Evolutionary conservation across 35 echinoderm and acorn worm species (phyloP).

Genomic region (Strongylocentrotus purpuratus): DNA sequence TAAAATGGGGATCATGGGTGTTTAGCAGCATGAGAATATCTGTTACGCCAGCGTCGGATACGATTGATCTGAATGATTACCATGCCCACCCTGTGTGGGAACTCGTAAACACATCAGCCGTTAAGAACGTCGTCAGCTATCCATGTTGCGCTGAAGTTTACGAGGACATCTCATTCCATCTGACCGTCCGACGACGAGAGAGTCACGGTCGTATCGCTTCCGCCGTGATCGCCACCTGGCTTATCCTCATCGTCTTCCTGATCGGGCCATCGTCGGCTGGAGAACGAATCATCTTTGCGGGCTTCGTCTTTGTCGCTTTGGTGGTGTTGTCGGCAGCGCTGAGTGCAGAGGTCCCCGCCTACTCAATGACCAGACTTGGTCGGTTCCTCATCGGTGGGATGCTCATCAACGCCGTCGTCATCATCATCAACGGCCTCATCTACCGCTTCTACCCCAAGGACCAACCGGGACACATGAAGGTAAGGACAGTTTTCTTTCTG

Average conservation of each 20-base stretch:
- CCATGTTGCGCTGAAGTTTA: not conserved
- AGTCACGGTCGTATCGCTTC: not conserved
- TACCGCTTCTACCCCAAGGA: slow-evolving; percentile 17
- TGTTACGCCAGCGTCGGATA: not conserved
- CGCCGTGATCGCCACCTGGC: slow-evolving; percentile 26
- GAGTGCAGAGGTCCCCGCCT: not conserved
- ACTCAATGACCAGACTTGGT: not conserved
- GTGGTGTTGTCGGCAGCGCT: slow-evolving; percentile 10
- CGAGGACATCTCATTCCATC: not conserved
- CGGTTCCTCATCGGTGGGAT: slow-evolving; percentile 13
- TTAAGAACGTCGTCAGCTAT: not conserved
- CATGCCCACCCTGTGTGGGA: not conserved
- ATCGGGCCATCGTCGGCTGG: not conserved
- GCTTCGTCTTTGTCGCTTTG: slow-evolving; percentile 5
- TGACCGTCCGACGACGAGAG: not conserved
- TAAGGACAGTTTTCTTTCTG: not conserved
- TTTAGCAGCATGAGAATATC: not conserved
- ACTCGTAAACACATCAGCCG: not conserved
- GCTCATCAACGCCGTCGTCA: slow-evolving; percentile 9
- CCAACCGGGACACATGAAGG: not conserved
- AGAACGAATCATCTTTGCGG: slow-evolving; percentile 25
- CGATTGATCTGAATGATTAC: not conserved
- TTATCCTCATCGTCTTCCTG: slow-evolving; percentile 28
- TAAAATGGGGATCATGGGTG: not conserved
- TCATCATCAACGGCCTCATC: not conserved